Evolutionary conservation across 2,113 vertebrate species (phyloP).

Genomic region (Craseonycteris thonglongyai): DNA sequence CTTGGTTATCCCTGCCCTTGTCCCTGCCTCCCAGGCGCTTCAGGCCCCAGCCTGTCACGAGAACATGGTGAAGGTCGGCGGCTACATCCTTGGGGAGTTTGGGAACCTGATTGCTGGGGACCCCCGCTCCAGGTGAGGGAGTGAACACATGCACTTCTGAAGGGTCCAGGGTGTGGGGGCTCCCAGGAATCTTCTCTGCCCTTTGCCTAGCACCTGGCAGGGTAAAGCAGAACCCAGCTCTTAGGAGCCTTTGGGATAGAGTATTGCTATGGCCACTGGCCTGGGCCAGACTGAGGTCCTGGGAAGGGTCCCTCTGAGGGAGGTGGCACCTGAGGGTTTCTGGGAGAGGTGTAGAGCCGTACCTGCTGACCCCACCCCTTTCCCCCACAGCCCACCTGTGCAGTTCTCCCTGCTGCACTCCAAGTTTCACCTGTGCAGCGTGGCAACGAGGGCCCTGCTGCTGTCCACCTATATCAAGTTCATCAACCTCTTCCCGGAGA

Average conservation of each 20-base stretch:
- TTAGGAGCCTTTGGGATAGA: not conserved
- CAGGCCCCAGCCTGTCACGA: constrained; percentile 95
- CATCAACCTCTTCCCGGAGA: constrained; percentile 95
- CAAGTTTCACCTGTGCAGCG: constrained; percentile 94
- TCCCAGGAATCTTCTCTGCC: not conserved
- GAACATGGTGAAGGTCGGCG: constrained; percentile 96
- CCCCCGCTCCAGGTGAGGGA: constrained; percentile 89
- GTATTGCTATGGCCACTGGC: rapidly evolving
- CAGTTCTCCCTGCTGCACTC: constrained; percentile 95
- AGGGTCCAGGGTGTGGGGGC: not conserved
- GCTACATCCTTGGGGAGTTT: constrained; percentile 94
- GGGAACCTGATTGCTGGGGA: constrained; percentile 95
- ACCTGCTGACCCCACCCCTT: not conserved
- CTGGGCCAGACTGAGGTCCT: not conserved
- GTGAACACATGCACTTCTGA: not conserved
- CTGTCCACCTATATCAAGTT: constrained; percentile 95
- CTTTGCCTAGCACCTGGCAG: not conserved
- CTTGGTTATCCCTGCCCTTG: rapidly evolving
- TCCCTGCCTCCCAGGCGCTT: constrained; percentile 78
- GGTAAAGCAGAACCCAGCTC: not conserved
- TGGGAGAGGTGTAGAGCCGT: not conserved
- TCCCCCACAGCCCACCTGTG: constrained; percentile 83
- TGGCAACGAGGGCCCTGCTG: constrained; percentile 90
- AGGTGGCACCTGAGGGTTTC: not conserved
- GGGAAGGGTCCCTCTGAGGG: not conserved